Evolutionary conservation across 2,113 vertebrate species (phyloP), one percentile per base, ranked within the genome.

Genomic region (Microtus oregoni): DNA sequence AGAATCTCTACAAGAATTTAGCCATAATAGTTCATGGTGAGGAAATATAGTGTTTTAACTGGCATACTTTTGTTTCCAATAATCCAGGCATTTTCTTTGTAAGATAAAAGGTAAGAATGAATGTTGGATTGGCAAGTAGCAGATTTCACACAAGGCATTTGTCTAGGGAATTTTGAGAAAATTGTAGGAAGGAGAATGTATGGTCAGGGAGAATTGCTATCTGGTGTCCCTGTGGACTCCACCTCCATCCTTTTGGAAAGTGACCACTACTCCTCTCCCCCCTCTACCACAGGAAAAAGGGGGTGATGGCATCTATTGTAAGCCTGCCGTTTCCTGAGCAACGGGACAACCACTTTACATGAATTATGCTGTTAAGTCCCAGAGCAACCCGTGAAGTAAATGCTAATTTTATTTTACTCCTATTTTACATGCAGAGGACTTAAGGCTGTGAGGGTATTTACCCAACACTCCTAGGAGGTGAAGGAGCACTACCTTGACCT

Each of bases 61-160:
- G 38, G 7, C n/a, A 7, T 26, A 24, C 70, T 94, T 7, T 68
- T 96, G 50, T 19, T 15, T 17, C 58, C 3, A 50, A 38, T 70
- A 32, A 50, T 76, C 12, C 0, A 92, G 8, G 11, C 10, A 90
- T 94, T 93, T 86, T 79, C 65, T 52, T 89, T 88, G 22, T 79
- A 94, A 95, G 63, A 32, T 73, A 63, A 82, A 77, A 96, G 89
- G 14, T 19, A 85, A 90, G 13, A 96, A 83, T 70, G 26, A 6
- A 81, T 88, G 47, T 63, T 94, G 41, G 14, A 65, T 79, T 61
- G 73, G 11, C 73, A 88, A 24, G 3, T 75, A 76, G 17, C 55
- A 72, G 5, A 38, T 90, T 8, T 55, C n/a, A 30, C 14, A 50
- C 15, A 38, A 61, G 24, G 6, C 58, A 28, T 92, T 77, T 83